Conservation (phyloP, 2,113 vertebrate species). For the Psittacula cyanocephala region DNA sequence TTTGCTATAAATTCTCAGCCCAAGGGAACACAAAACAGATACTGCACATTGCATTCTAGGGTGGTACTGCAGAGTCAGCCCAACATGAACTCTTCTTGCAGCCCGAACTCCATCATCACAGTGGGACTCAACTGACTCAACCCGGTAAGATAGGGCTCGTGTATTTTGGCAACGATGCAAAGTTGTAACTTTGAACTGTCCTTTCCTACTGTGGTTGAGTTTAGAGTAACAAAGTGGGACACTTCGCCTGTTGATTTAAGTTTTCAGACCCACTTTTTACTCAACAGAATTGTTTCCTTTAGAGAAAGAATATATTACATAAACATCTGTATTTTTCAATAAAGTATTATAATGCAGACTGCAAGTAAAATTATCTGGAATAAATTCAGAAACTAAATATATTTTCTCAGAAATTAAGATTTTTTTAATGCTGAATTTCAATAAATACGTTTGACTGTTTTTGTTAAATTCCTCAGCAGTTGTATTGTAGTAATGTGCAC, state of each 20-base stretch:
- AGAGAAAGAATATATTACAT: background rate
- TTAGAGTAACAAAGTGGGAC: slow-evolving; percentile 70
- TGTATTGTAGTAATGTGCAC: background rate
- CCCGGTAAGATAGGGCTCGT: slow-evolving; percentile 65
- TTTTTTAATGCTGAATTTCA: background rate
- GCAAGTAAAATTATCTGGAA: background rate
- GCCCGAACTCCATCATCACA: slow-evolving; percentile 80
- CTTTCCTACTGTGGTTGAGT: slow-evolving; percentile 72
- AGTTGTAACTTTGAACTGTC: slow-evolving; percentile 76
- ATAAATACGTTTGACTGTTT: background rate
- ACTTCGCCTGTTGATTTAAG: slow-evolving; percentile 47
- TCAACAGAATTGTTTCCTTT: background rate
- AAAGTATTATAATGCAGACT: background rate
- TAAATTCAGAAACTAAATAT: background rate
- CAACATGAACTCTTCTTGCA: slow-evolving; percentile 67
- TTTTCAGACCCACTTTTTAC: slow-evolving; percentile 38
- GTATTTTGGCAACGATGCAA: slow-evolving; percentile 76
- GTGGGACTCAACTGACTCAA: slow-evolving; percentile 72
- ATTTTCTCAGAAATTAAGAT: background rate
- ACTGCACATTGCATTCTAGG: slow-evolving; percentile 55
- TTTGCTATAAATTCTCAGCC: slow-evolving; percentile 73
- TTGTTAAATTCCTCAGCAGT: background rate
- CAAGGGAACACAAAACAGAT: slow-evolving; percentile 61
- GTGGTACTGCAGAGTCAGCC: slow-evolving; percentile 60
- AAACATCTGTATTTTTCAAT: background rate